phyloP scores from a whole-genome alignment of 2,797 vertebrate genomes.

The Helostoma temminkii region DNA sequence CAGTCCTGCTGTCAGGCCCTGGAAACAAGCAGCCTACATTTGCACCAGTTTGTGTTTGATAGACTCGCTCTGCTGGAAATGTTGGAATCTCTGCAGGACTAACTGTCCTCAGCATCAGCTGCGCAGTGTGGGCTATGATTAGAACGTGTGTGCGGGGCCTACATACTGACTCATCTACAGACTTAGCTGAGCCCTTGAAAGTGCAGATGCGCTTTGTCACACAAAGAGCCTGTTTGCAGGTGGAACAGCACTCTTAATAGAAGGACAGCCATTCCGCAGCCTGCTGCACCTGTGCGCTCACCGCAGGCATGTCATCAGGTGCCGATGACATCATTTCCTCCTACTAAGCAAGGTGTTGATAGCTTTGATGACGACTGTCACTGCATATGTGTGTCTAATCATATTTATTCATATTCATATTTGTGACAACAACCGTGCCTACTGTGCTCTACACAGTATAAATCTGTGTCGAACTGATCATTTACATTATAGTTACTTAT shows the following conservation, averaged over 20 bases:
- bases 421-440: background rate
- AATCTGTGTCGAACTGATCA: no score
- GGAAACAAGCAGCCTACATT: background rate
- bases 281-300: background rate
- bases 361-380: background rate
- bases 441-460: background rate
- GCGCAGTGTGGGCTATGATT: background rate
- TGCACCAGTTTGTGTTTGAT: background rate
- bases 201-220: background rate
- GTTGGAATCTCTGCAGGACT: conserved; percentile 9
- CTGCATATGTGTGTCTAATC: background rate
- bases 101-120: conserved; percentile 23
- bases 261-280: background rate
- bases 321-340: conserved; percentile 7
- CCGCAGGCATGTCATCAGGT: background rate
- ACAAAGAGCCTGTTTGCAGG: background rate
- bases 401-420: background rate
- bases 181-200: background rate
- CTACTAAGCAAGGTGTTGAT: background rate
- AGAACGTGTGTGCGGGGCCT: background rate
- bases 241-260: background rate
- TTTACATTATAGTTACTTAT: background rate
- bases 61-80: background rate
- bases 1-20: background rate
- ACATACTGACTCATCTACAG: conserved; percentile 25